A percentile compares a stretch with the other conserved stretches of the same genome.
Conservation (phyloP, 2,888 invertebrate genomes). For the Diadromus collaris region DNA sequence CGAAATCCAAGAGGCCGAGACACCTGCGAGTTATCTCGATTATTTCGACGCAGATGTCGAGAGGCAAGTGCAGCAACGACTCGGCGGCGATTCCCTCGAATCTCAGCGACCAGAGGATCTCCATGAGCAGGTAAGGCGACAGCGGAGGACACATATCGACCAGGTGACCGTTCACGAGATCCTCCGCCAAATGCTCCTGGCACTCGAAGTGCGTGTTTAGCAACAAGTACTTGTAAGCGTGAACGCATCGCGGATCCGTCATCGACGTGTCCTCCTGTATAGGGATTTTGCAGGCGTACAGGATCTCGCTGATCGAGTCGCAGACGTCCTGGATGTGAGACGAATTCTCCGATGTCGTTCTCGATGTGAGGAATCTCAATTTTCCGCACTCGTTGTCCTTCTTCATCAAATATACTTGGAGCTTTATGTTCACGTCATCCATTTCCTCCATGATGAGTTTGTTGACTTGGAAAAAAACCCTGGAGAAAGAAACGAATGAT, state of each 20-base stretch:
- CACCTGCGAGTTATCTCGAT: constrained; percentile 68
- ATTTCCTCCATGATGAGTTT: constrained; percentile 56
- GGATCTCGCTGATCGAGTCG: constrained; percentile 56
- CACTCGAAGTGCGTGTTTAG: constrained; percentile 74
- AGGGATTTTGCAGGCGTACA: constrained; percentile 47
- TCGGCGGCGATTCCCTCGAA: constrained; percentile 73
- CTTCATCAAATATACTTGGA: constrained; percentile 65
- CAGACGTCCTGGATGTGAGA: constrained; percentile 65
- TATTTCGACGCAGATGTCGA: constrained; percentile 74
- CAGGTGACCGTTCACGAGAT: constrained; percentile 71
- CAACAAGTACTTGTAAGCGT: constrained; percentile 70
- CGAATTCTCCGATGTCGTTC: constrained; percentile 67
- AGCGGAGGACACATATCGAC: constrained; percentile 74
- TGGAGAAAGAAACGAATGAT: not conserved
- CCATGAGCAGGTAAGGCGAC: constrained; percentile 74
- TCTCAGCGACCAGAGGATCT: constrained; percentile 71
- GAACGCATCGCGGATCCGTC: constrained; percentile 56
- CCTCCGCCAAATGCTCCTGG: constrained; percentile 72
- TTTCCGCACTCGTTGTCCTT: constrained; percentile 64
- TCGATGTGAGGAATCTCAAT: constrained; percentile 67
- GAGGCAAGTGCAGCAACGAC: constrained; percentile 71
- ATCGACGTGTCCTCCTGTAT: constrained; percentile 41
- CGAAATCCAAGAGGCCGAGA: constrained; percentile 67
- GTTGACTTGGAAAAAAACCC: not conserved
- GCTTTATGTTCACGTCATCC: constrained; percentile 64